Evolutionary conservation across 2,888 invertebrate genomes (phyloP).

Genomic region (Drosophila testacea): DNA sequence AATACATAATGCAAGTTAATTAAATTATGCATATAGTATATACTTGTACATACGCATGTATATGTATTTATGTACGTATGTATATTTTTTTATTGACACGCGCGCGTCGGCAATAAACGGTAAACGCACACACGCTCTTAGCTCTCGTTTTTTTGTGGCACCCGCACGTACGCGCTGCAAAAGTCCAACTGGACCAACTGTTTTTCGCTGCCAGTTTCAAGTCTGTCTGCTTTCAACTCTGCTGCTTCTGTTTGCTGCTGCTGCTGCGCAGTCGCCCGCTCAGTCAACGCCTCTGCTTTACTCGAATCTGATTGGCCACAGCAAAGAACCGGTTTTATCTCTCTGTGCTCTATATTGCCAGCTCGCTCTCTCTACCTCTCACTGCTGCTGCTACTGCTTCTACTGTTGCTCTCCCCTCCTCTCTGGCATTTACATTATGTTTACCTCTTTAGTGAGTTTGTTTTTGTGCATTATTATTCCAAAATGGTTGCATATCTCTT

Average conservation of each 20-base stretch:
- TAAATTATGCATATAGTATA: constrained; percentile 34
- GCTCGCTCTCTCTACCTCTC: constrained; percentile 33
- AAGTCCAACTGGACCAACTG: constrained; percentile 79
- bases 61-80: constrained; percentile 5
- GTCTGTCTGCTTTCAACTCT: constrained; percentile 20
- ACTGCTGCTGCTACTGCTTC: neutral
- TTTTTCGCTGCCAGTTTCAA: constrained; percentile 45
- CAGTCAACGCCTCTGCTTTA: constrained; percentile 62
- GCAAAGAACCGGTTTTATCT: constrained; percentile 57
- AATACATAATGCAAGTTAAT: constrained; percentile 45
- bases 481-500: constrained; percentile 79
- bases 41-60: neutral
- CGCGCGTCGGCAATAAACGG: constrained; percentile 49
- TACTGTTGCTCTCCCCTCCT: constrained; percentile 10
- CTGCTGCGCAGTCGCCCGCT: constrained; percentile 60
- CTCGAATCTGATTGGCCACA: constrained; percentile 52
- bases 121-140: constrained; percentile 36
- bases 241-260: constrained; percentile 42
- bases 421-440: constrained; percentile 64
- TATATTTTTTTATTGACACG: constrained; percentile 26
- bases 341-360: constrained; percentile 27
- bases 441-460: constrained; percentile 69
- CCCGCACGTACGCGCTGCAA: constrained; percentile 82
- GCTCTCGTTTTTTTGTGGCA: constrained; percentile 55
- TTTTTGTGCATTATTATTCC: constrained; percentile 77